A percentile compares a stretch with the other conserved stretches of the same genome.
Conservation (phyloP, 37 sponge, comb jelly and placozoan genomes). For the Aphrocallistes beatrix region DNA sequence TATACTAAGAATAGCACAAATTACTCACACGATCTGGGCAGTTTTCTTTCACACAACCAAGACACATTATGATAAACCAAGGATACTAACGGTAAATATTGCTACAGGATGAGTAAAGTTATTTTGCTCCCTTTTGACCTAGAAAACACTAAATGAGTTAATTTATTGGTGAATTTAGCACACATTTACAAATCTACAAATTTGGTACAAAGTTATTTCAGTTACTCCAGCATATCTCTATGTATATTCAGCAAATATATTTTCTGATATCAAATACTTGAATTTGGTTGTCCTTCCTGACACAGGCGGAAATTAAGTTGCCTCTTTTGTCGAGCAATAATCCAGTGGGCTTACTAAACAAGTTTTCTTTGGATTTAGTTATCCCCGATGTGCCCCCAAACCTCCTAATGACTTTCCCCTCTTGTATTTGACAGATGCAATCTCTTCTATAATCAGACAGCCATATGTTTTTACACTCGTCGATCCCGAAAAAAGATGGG, state of each 20-base stretch:
- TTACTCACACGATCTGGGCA: constrained; percentile 54
- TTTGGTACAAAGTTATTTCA: too few relatives aligned
- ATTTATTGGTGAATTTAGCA: too few relatives aligned
- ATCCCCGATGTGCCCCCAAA: background rate
- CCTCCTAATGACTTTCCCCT: background rate
- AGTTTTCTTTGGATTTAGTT: background rate
- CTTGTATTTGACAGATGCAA: background rate
- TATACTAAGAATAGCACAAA: background rate
- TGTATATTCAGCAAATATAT: too few relatives aligned
- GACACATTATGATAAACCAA: constrained; percentile 36
- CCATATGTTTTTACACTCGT: background rate
- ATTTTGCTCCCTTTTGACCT: too few relatives aligned
- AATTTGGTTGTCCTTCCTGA: background rate
- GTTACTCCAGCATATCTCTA: too few relatives aligned
- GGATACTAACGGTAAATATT: background rate
- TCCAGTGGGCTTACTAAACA: background rate
- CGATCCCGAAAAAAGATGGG: background rate
- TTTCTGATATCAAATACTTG: background rate
- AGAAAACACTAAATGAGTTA: too few relatives aligned
- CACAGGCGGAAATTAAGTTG: background rate
- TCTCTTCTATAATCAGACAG: background rate
- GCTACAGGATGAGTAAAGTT: background rate
- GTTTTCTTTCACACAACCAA: constrained; percentile 44
- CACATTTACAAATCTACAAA: too few relatives aligned
- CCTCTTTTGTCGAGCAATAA: background rate